Conservation (phyloP, 2,113 vertebrate species). For the Hippolais icterina region DNA sequence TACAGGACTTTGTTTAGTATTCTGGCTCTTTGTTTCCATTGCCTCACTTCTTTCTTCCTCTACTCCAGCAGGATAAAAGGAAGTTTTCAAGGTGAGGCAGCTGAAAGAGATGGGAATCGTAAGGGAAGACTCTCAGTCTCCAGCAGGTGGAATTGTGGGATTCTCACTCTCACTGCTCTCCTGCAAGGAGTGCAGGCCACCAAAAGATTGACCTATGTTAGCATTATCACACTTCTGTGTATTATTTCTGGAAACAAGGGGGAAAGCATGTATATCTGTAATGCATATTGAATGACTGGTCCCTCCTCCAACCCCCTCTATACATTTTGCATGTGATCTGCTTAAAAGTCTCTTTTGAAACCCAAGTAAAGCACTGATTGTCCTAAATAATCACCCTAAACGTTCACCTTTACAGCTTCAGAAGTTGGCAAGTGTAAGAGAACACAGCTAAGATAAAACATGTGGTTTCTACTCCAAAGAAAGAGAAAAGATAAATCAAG, state of each 20-base stretch:
- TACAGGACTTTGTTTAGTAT: neutral
- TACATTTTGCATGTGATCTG: neutral
- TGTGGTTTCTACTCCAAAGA: neutral
- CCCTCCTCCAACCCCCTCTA: neutral
- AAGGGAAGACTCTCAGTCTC: neutral
- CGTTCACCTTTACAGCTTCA: neutral
- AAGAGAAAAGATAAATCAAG: neutral
- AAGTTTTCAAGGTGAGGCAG: neutral
- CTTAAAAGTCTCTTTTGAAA: neutral
- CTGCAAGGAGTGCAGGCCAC: neutral
- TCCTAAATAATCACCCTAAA: neutral
- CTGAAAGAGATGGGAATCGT: neutral
- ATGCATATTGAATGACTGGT: neutral
- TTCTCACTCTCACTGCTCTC: neutral
- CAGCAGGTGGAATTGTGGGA: neutral
- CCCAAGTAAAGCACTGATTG: neutral
- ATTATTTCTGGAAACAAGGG: neutral
- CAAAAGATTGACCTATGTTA: neutral
- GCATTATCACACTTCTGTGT: neutral
- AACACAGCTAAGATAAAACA: constrained; percentile 9
- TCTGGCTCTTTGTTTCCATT: neutral
- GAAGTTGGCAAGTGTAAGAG: neutral
- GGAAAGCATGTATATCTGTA: neutral
- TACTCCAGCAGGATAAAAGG: neutral
- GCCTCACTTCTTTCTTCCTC: neutral